phyloP scores from a whole-genome alignment of 2,888 invertebrate genomes.

The Drosophila mulleri region DNA sequence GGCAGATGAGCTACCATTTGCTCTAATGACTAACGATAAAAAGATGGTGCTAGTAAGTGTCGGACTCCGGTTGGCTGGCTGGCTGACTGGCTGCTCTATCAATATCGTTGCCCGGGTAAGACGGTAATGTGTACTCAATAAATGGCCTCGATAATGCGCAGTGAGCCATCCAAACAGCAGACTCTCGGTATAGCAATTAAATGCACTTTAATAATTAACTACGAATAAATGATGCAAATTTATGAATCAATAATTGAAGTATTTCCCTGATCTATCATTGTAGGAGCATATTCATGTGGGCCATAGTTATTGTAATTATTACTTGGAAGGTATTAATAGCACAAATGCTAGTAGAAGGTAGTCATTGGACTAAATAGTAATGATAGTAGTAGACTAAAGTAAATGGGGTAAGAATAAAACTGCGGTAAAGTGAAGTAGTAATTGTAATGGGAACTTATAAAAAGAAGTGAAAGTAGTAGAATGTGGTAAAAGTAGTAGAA shows the following conservation, averaged over 20 bases:
- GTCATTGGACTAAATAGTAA: no score
- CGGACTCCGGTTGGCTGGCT: background rate
- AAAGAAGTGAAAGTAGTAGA: no score
- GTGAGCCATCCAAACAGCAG: background rate
- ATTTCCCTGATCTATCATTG: background rate
- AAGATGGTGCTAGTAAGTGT: conserved; percentile 28
- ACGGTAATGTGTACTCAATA: conserved; percentile 7
- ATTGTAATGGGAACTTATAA: no score
- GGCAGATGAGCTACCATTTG: conserved; percentile 47
- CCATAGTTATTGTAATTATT: background rate
- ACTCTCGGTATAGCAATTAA: background rate
- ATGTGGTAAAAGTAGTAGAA: no score
- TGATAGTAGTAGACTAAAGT: no score
- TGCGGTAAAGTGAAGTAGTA: no score
- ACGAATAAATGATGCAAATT: background rate
- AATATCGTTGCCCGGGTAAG: conserved; percentile 11
- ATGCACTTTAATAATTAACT: background rate
- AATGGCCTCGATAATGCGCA: conserved; percentile 18
- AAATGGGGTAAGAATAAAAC: no score
- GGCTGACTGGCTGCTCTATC: conserved; percentile 12
- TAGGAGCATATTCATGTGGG: background rate
- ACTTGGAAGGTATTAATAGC: no score
- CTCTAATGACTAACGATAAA: conserved; percentile 44
- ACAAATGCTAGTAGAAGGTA: no score
- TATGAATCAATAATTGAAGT: background rate